These are phyloP conservation scores for Decapterus maruadsi DNA, from an alignment of 2,797 vertebrate species.

Conservation along the genomic window DNA sequence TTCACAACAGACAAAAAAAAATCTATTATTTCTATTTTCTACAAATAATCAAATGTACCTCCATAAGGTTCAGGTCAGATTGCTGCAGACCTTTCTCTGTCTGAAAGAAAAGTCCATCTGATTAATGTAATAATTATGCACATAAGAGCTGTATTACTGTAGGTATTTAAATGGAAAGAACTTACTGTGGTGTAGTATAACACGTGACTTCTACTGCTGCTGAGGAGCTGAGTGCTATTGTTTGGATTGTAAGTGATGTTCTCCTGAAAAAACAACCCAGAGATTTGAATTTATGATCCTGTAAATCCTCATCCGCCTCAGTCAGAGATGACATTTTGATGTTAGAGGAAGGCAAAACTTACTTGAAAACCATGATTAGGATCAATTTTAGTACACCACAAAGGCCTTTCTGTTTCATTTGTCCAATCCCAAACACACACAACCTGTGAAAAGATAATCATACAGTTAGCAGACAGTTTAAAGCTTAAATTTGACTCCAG, in stretches of 20 bases:
- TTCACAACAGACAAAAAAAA: background rate
- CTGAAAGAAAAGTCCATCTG: constrained; percentile 59
- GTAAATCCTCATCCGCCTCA: background rate
- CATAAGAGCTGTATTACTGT: background rate
- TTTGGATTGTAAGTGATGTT: constrained; percentile 89
- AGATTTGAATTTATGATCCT: constrained; percentile 4
- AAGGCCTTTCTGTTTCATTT: constrained; percentile 76
- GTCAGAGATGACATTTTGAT: background rate
- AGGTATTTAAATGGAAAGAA: constrained; percentile 27
- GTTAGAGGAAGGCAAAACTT: constrained; percentile 53
- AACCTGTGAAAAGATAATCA: constrained; percentile 73
- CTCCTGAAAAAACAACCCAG: constrained; percentile 80
- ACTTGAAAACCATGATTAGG: constrained; percentile 89
- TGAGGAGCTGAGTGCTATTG: constrained; percentile 89
- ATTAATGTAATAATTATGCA: constrained; percentile 18
- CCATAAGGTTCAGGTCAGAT: constrained; percentile 61
- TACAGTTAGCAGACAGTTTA: background rate
- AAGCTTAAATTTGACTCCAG: background rate
- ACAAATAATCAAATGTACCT: constrained; percentile 67
- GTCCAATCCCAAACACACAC: constrained; percentile 96
- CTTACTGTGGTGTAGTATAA: constrained; percentile 91
- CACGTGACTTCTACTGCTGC: constrained; percentile 87
- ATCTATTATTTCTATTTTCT: too few species aligned
- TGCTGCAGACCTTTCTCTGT: constrained; percentile 63
- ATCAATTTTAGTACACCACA: constrained; percentile 83